Percentiles rank a stretch among this genome's conserved stretches.
Conservation (phyloP, 2,797 vertebrate genomes). For the Spea hammondii region DNA sequence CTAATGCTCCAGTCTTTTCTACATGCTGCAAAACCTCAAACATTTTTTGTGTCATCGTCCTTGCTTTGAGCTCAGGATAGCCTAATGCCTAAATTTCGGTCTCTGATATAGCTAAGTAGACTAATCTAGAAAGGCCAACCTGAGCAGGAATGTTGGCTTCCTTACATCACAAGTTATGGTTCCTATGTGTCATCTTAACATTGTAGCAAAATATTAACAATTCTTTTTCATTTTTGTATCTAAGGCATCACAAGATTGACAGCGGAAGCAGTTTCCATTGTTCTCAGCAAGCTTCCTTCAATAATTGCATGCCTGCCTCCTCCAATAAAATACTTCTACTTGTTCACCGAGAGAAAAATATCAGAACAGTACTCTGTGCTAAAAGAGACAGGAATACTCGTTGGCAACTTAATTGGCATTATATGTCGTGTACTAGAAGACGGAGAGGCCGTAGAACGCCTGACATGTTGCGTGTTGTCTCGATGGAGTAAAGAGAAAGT, state of each 20-base stretch:
- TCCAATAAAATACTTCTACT: slow-evolving; percentile 88
- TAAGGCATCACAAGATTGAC: slow-evolving; percentile 76
- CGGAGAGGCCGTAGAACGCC: slow-evolving; percentile 76
- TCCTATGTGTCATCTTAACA: slow-evolving; percentile 11
- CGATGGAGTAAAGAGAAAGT: slow-evolving; percentile 81
- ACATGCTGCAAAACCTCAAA: too few relatives aligned
- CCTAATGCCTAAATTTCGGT: too few relatives aligned
- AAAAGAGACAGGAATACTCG: slow-evolving; percentile 82
- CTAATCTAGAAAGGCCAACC: neutral
- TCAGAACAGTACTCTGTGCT: slow-evolving; percentile 80
- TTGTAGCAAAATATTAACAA: slow-evolving; percentile 62
- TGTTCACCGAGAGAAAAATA: slow-evolving; percentile 84
- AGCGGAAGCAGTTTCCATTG: slow-evolving; percentile 84
- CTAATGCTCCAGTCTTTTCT: too few relatives aligned
- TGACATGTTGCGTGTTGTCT: slow-evolving; percentile 77
- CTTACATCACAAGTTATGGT: neutral
- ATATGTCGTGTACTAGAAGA: slow-evolving; percentile 85
- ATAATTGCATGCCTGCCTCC: slow-evolving; percentile 86
- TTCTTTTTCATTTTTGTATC: slow-evolving; percentile 59
- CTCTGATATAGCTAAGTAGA: neutral
- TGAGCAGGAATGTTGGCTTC: neutral
- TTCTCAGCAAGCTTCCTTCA: slow-evolving; percentile 88
- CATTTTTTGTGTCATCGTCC: too few relatives aligned
- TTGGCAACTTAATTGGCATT: slow-evolving; percentile 82
- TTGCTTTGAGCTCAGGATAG: too few relatives aligned